Evolutionary conservation across 2,888 invertebrate species (phyloP), one percentile per base, ranked within the genome.

Genomic region (Apodemia duryi): DNA sequence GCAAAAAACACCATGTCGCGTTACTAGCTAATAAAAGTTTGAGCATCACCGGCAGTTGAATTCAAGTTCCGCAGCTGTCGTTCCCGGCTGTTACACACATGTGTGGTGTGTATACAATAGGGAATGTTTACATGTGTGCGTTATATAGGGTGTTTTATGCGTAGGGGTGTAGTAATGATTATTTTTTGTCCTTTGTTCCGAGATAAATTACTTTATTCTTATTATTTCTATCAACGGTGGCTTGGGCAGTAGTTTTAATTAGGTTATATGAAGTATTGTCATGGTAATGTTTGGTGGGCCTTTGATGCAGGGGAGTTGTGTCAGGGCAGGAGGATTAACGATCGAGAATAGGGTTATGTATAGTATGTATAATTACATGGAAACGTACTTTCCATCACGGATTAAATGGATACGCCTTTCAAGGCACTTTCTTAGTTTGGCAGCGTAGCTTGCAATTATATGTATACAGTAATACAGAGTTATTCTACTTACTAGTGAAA

Each of bases 41-140:
- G 89, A 82, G 84, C 81, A 73, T 77, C 88, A 67, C 77, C 76
- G 81, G 69, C 82, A 63, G 80, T 64, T 61, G 51, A 77, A 84
- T 86, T 83, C 87, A 81, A 87, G 85, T 87, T 87, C 76, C 84
- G 91, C 91, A 91, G 91, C 91, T 91, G 91, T 84, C 85, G 81
- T 78, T 79, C 81, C 71, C 76, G 82, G 80, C 77, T 79, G 76
- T 76, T 76, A 76, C 75, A 77, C 73, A 74, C 71, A 73, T 70
- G 70, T 67, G 68, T 69, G 65, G 67, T 43, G 64, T 73, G 72
- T 75, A 73, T 73, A 75, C 69, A 64, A 64, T 70, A 68, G 65
- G 64, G 65, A 67, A 57, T 63, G 67, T 66, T 62, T 73, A 75
- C 71, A 69, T 70, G 67, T 71, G 73, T 68, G 69, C 70, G 73